phyloP scores from a whole-genome alignment of 2,113 vertebrate genomes.

The Notechis scutatus region DNA sequence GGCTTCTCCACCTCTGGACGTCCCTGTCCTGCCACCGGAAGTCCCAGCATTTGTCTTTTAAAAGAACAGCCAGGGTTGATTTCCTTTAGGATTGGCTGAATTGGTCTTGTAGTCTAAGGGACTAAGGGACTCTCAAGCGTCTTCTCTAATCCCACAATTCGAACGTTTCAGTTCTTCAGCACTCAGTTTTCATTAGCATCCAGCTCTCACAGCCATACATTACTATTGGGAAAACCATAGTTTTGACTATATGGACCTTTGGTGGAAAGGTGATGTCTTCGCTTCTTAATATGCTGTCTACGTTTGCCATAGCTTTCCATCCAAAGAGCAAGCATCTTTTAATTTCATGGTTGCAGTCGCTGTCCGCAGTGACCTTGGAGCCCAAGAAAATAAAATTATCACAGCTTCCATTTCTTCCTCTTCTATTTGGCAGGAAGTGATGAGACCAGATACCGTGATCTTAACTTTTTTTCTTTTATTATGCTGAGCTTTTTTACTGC shows the following conservation, averaged over 20 bases:
- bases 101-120: background rate
- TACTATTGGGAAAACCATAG: background rate
- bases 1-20: too few relatives aligned
- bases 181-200: background rate
- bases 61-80: background rate
- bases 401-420: background rate
- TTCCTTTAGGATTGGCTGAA: background rate
- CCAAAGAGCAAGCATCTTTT: background rate
- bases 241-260: background rate
- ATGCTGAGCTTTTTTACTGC: too few relatives aligned
- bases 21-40: too few relatives aligned
- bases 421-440: background rate
- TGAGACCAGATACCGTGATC: background rate
- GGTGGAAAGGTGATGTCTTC: background rate
- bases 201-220: background rate
- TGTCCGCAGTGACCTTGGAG: background rate
- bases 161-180: background rate
- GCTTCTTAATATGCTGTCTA: background rate
- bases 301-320: background rate
- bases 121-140: background rate
- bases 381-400: background rate
- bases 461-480: background rate
- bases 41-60: background rate
- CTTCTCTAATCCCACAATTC: background rate
- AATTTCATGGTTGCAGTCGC: background rate